Base-by-base conservation (phyloP, 2,888 invertebrate genomes). In the Timema cristinae region DNA sequence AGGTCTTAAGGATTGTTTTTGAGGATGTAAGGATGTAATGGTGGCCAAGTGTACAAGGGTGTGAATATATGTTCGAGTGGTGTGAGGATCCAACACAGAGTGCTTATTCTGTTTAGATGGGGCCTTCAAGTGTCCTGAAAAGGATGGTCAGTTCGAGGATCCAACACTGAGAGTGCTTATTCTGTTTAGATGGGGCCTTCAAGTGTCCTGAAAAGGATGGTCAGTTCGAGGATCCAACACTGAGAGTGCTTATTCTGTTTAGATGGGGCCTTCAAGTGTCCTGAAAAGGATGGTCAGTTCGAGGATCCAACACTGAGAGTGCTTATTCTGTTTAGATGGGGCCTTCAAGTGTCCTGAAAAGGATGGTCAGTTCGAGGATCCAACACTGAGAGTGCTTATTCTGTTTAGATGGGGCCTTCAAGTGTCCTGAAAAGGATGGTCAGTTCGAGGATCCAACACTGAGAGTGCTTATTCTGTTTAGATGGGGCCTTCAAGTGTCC, bases 121-220 rank as follows among this genome's bases (percentile, higher is more conserved):
- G 5, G 77, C 76, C 7, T 94, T 88, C 84, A 88, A 89, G 82
- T 95, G 95, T 80, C 94, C 94, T 8, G 68, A 75, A 6, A 91
- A 93, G 79, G 89, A 92, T 78, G 95, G 94, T 5, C 91, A 91
- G 79, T 95, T 90, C 80, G 91, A 91, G 77, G 93, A 95, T 80
- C 80, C 88, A 0, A 82, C 5, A 16, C 11, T 16, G 11, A 47
- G 8, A 10, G 11, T 10, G 11, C 5, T 61, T 32, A 1, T 32
- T 32, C 32, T 32, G 32, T 32, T 32, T 32, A 69, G 76, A 47
- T n/a, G 77, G 76, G 5, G 77, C 76, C 7, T 94, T 88, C 84
- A 88, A 89, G 82, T 95, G 95, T 80, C 94, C 94, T 8, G 68
- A 75, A 6, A 91, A 93, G 79, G 89, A 92, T 78, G 95, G 94